phyloP scores from a whole-genome alignment of 2,888 invertebrate species.

The Cantharis rufa region DNA sequence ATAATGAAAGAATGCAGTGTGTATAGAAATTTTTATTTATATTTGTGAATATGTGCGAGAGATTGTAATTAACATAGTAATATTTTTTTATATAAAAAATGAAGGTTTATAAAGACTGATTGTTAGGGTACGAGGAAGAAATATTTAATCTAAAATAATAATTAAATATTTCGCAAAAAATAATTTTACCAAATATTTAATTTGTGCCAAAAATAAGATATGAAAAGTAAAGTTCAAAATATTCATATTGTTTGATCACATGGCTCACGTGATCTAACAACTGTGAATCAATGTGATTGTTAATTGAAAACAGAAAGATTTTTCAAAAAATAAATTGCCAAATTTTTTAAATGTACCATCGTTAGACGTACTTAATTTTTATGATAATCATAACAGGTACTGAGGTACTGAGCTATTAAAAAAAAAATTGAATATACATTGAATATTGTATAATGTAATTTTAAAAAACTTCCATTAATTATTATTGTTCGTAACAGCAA shows the following conservation, averaged over 20 bases:
- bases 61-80: slow-evolving; percentile 44
- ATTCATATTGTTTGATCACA: slow-evolving; percentile 38
- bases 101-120: slow-evolving; percentile 50
- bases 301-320: slow-evolving; percentile 1
- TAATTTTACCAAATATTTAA: slow-evolving; percentile 18
- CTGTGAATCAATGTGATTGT: slow-evolving; percentile 31
- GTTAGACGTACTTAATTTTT: slow-evolving; percentile 35
- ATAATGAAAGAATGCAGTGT: slow-evolving; percentile 14
- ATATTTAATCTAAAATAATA: slow-evolving; percentile 6
- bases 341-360: slow-evolving; percentile 35
- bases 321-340: slow-evolving; percentile 26
- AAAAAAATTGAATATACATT: background rate
- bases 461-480: background rate
- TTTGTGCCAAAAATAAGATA: background rate
- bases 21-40: background rate
- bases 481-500: background rate
- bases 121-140: slow-evolving; percentile 42
- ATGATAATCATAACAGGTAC: slow-evolving; percentile 30
- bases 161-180: slow-evolving; percentile 26
- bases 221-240: slow-evolving; percentile 20
- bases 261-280: slow-evolving; percentile 43
- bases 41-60: slow-evolving; percentile 34
- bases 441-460: background rate
- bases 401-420: slow-evolving; percentile 11
- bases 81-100: slow-evolving; percentile 49